A percentile compares a stretch with the other conserved stretches of the same genome.
phyloP scores from a whole-genome alignment of 2,797 vertebrate species.

The Halcyon chelicuti region DNA sequence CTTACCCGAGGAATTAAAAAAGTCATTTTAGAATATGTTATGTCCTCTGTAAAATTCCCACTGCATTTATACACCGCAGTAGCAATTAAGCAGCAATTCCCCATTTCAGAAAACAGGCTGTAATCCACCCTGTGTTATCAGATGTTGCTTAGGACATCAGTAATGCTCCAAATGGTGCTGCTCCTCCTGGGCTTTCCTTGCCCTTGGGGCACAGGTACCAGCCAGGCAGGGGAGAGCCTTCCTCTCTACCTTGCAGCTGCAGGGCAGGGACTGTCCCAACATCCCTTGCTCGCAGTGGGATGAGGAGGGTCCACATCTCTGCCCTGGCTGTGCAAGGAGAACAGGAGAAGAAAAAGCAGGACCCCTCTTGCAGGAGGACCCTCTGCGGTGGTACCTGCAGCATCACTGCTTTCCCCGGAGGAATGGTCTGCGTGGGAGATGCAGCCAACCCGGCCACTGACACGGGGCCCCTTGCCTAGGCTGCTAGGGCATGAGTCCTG shows the following conservation, averaged over 20 bases:
- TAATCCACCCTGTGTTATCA: background rate
- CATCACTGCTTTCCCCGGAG: background rate
- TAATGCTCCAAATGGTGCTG: background rate
- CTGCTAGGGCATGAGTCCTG: background rate
- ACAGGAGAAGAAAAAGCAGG: background rate
- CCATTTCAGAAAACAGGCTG: background rate
- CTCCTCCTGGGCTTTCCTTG: background rate
- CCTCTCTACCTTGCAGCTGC: background rate
- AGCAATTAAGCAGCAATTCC: constrained; percentile 33
- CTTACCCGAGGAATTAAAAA: background rate
- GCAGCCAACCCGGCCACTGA: background rate
- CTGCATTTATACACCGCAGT: background rate
- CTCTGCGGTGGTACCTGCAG: rapidly evolving
- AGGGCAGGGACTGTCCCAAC: background rate
- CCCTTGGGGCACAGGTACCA: background rate
- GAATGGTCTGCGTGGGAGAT: rapidly evolving
- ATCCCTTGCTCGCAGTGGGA: background rate
- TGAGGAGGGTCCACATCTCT: background rate
- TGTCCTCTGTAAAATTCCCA: background rate
- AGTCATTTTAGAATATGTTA: background rate
- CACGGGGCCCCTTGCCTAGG: rapidly evolving
- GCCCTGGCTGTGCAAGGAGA: rapidly evolving
- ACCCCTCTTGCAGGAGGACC: rapidly evolving
- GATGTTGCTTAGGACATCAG: background rate
- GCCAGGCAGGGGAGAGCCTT: rapidly evolving